Percentiles rank a stretch among this genome's conserved stretches.
These are phyloP conservation scores for Hypomecis punctinalis DNA, from an alignment of 2,888 invertebrate species.

Conservation along the genomic window DNA sequence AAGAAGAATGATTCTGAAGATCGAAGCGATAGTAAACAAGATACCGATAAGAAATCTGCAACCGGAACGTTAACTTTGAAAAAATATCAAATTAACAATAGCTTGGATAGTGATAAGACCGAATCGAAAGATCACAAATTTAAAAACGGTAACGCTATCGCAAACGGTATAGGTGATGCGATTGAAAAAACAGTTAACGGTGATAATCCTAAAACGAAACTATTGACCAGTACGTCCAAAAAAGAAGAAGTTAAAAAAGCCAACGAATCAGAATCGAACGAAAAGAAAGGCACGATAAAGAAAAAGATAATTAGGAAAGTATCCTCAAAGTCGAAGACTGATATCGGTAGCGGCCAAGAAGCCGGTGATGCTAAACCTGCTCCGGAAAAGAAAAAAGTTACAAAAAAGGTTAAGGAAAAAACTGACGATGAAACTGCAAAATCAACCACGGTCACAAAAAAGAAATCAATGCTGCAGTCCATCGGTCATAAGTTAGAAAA, in stretches of 20 bases:
- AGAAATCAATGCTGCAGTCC: constrained; percentile 89
- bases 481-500: constrained; percentile 92
- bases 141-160: constrained; percentile 55
- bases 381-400: constrained; percentile 74
- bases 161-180: constrained; percentile 60
- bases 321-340: constrained; percentile 78
- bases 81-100: constrained; percentile 69
- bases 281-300: constrained; percentile 76
- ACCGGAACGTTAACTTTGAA: constrained; percentile 63
- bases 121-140: constrained; percentile 53
- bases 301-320: constrained; percentile 79
- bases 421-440: constrained; percentile 66
- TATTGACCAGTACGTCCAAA: constrained; percentile 53
- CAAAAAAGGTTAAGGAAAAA: constrained; percentile 76
- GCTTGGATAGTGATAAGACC: constrained; percentile 49
- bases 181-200: constrained; percentile 50
- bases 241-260: constrained; percentile 63
- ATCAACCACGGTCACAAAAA: constrained; percentile 74
- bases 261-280: constrained; percentile 58
- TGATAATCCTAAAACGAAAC: constrained; percentile 51
- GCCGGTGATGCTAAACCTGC: constrained; percentile 60
- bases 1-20: constrained; percentile 49
- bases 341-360: constrained; percentile 62
- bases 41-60: constrained; percentile 46
- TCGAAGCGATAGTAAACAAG: constrained; percentile 44